A percentile compares a stretch with the other conserved stretches of the same genome.
These are phyloP conservation scores for Tanypteryx hageni DNA, from an alignment of 2,888 invertebrate genomes.

Conservation along the genomic window DNA sequence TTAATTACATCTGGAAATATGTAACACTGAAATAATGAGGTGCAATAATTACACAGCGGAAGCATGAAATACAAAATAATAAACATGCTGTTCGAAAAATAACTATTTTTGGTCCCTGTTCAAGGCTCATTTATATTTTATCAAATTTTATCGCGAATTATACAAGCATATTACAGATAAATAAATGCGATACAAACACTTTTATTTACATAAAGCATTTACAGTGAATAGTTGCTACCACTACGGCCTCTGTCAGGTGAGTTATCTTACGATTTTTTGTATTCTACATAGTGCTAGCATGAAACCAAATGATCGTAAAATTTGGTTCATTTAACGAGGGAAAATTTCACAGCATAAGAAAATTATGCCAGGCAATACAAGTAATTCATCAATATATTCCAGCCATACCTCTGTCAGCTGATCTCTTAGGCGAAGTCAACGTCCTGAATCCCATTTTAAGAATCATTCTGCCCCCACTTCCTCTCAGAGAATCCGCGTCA, in stretches of 20 bases:
- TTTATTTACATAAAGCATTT: not conserved
- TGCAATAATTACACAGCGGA: constrained; percentile 36
- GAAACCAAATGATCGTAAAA: not conserved
- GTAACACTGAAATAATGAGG: not conserved
- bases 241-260: not conserved
- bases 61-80: constrained; percentile 34
- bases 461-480: constrained; percentile 62
- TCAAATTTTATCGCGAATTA: not conserved
- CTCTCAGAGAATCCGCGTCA: constrained; percentile 49
- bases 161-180: not conserved
- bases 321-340: not conserved
- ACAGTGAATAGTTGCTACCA: not conserved
- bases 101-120: not conserved
- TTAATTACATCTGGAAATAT: not conserved
- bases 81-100: constrained; percentile 11
- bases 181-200: not conserved
- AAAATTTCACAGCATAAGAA: not conserved
- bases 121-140: not conserved
- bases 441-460: constrained; percentile 67
- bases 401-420: constrained; percentile 65
- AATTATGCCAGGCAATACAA: not conserved
- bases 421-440: constrained; percentile 66
- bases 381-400: not conserved
- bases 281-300: not conserved
- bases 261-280: not conserved